A percentile compares a stretch with the other conserved stretches of the same genome.
Evolutionary conservation across 2,113 vertebrate genomes (phyloP).

Genomic region (Lates calcarifer): DNA sequence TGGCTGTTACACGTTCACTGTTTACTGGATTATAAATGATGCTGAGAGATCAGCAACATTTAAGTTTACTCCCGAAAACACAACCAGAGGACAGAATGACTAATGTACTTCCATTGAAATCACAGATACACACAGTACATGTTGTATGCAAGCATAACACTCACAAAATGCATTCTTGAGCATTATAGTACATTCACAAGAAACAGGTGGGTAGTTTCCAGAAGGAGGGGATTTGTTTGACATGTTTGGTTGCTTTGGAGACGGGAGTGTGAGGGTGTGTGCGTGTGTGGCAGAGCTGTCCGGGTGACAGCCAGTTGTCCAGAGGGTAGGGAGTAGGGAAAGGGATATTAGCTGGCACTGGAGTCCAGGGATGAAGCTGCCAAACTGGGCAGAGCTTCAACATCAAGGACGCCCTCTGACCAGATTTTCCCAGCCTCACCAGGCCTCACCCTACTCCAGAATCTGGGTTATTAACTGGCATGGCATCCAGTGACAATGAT

Average conservation of each 20-base stretch:
- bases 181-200: neutral
- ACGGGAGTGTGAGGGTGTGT: slow-evolving; percentile 47
- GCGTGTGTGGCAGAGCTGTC: slow-evolving; percentile 14
- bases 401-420: slow-evolving; percentile 22
- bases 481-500: slow-evolving; percentile 3
- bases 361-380: slow-evolving; percentile 27
- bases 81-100: slow-evolving; percentile 12
- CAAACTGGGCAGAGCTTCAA: slow-evolving; percentile 41
- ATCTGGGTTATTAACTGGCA: slow-evolving; percentile 36
- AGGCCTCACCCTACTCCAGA: slow-evolving; percentile 51
- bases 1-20: slow-evolving; percentile 7
- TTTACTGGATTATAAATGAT: slow-evolving; percentile 49
- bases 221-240: slow-evolving; percentile 42
- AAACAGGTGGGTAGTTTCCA: slow-evolving; percentile 70
- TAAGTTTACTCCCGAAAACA: slow-evolving; percentile 14
- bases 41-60: slow-evolving; percentile 25
- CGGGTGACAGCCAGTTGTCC: slow-evolving; percentile 60
- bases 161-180: neutral
- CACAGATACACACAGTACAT: neutral
- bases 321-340: slow-evolving; percentile 35
- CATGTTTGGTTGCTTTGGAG: slow-evolving; percentile 71
- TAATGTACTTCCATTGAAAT: slow-evolving; percentile 10
- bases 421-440: slow-evolving; percentile 9
- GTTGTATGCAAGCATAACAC: neutral
- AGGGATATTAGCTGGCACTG: slow-evolving; percentile 48